phyloP scores from a whole-genome alignment of 2,888 invertebrate genomes.

The Hermodice carunculata region DNA sequence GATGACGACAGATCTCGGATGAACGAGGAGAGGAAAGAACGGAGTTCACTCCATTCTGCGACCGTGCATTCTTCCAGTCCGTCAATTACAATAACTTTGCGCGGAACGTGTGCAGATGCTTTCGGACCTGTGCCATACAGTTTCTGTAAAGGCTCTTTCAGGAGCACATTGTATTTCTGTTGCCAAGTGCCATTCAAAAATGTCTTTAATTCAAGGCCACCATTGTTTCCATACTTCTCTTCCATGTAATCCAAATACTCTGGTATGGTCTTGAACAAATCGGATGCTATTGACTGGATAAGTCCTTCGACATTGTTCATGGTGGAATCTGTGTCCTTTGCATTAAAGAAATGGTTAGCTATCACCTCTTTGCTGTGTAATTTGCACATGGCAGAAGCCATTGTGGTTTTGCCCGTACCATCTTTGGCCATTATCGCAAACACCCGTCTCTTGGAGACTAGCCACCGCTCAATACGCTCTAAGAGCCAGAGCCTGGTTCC shows the following conservation, averaged over 20 bases:
- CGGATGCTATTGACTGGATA: slow-evolving; percentile 27
- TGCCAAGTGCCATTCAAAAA: slow-evolving; percentile 12
- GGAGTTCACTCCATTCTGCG: slow-evolving; percentile 20
- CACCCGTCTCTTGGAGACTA: slow-evolving; percentile 20
- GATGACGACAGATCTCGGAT: slow-evolving; percentile 13
- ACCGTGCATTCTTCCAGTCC: slow-evolving; percentile 19
- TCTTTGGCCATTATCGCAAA: slow-evolving; percentile 21
- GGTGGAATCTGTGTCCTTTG: neutral
- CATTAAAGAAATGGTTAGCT: slow-evolving; percentile 28
- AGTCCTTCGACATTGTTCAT: slow-evolving; percentile 19
- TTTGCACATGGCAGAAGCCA: slow-evolving; percentile 32
- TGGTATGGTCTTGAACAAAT: slow-evolving; percentile 28
- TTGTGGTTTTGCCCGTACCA: slow-evolving; percentile 34
- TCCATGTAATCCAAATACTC: slow-evolving; percentile 31
- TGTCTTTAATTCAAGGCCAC: neutral
- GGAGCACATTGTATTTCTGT: slow-evolving; percentile 19
- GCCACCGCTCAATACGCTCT: slow-evolving; percentile 28
- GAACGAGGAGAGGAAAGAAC: slow-evolving; percentile 18
- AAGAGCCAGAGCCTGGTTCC: slow-evolving; percentile 36
- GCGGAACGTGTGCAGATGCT: neutral
- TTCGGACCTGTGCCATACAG: slow-evolving; percentile 21
- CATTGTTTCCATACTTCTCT: slow-evolving; percentile 19
- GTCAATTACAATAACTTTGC: slow-evolving; percentile 28
- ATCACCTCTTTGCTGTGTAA: slow-evolving; percentile 21
- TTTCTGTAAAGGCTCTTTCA: slow-evolving; percentile 25